Evolutionary conservation across 2,797 vertebrate genomes (phyloP), one percentile per base, ranked within the genome.

Genomic region (Phoebastria nigripes): DNA sequence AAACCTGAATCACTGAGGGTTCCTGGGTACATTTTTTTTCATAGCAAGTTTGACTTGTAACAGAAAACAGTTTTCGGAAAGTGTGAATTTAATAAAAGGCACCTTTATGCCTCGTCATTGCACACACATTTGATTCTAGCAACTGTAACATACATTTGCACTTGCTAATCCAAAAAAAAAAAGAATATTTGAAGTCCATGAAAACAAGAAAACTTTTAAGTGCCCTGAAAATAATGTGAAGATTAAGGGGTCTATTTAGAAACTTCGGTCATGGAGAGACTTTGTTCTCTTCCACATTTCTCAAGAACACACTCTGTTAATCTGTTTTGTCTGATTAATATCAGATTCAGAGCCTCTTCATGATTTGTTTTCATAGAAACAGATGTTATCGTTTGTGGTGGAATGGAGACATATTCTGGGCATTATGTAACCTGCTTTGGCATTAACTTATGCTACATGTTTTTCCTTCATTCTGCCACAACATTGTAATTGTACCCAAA

Each of bases 361-460:
- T 89, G 26, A 76, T 81, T 92, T 87, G 89, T 97, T 96, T 87
- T 89, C 44, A 35, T 66, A 87, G 73, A 87, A 97, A 86, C 97
- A 96, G 94, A 93, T 96, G 96, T 97, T 97, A 97, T 87, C 59
- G 0, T 95, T 96, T 94, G 84, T 94, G 70, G 71, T 89, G 46
- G 51, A 93, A 90, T 80, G 78, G 78, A 97, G 87, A 93, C 83
- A 92, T 96, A 61, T 49, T 95, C 90, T 87, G 92, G 81, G 90
- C 44, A 25, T 96, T 91, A 66, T 58, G 55, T 96, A 97, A 94
- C 85, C 90, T 95, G 63, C 62, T 90, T 94, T 96, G 96, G 96
- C 91, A 95, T 63, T 69, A 55, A 41, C 52, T 95, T 94, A 58
- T 8, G 18, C 39, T 95, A 54, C 61, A n/a, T 89, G 71, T 86